phyloP scores from a whole-genome alignment of 2,888 invertebrate species.

The Leptogaster cylindrica region DNA sequence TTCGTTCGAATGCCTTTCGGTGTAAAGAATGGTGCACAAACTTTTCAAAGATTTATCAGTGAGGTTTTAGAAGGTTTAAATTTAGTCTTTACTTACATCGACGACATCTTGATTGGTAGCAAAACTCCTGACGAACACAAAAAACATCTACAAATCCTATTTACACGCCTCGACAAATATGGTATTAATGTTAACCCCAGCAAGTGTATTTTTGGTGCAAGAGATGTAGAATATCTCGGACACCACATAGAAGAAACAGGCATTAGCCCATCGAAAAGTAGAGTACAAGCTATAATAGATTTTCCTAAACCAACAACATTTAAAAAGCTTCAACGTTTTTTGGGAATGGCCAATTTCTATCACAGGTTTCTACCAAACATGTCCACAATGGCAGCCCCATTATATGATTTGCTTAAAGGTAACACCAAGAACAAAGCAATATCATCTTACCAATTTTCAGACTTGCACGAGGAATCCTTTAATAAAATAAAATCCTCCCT shows the following conservation, averaged over 20 bases:
- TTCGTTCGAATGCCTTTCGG: too few relatives aligned
- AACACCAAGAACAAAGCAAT: slow-evolving; percentile 1
- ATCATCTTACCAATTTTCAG: slow-evolving; percentile 5
- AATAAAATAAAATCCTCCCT: slow-evolving; percentile 22
- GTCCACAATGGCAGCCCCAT: slow-evolving; percentile 37
- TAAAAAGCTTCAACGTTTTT: slow-evolving; percentile 1
- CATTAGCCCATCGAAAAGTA: not conserved
- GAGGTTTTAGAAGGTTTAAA: too few relatives aligned
- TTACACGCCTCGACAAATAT: not conserved
- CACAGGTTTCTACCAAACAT: not conserved
- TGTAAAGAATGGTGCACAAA: too few relatives aligned
- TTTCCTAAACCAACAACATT: not conserved
- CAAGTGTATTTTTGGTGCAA: not conserved
- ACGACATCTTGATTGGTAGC: slow-evolving; percentile 10
- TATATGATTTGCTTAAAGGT: slow-evolving; percentile 63
- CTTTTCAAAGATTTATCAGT: too few relatives aligned
- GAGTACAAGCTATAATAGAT: not conserved
- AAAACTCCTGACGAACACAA: not conserved
- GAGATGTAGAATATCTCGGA: not conserved
- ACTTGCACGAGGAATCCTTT: too few relatives aligned
- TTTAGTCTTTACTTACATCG: too few relatives aligned
- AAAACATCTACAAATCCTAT: not conserved
- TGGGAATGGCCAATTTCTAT: not conserved
- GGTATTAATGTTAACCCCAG: not conserved
- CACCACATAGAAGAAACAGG: not conserved